Evolutionary conservation across 37 sponge, comb jelly and placozoan genomes (phyloP).

Genomic region (Diacarnus erythraeanus): DNA sequence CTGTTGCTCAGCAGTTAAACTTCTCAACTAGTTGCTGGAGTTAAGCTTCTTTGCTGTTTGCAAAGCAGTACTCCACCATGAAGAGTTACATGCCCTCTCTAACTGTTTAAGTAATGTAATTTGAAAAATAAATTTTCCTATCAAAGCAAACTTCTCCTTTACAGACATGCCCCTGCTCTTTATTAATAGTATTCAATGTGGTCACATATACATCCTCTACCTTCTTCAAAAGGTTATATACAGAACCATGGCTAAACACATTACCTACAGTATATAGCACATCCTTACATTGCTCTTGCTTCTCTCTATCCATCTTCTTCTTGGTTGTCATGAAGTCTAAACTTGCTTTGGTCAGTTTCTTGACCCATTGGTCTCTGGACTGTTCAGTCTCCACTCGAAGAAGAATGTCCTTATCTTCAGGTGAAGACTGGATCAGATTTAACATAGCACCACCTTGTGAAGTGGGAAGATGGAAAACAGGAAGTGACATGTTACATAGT

Average conservation of each 20-base stretch:
- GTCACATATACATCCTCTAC: background rate
- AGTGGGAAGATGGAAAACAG: background rate
- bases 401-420: conserved; percentile 71
- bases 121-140: too few species aligned
- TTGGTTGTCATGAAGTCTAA: conserved; percentile 49
- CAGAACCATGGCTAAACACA: too few species aligned
- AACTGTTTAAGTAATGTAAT: too few species aligned
- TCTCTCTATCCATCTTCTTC: conserved; percentile 38
- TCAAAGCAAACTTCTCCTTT: too few species aligned
- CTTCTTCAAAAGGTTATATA: background rate
- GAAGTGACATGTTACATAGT: too few species aligned
- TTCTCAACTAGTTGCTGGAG: too few species aligned
- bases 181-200: background rate
- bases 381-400: conserved; percentile 54
- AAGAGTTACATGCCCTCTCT: too few species aligned
- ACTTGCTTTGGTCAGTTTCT: conserved; percentile 42
- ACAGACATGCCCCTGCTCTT: too few species aligned
- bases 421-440: background rate
- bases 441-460: conserved; percentile 26
- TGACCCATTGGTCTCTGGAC: conserved; percentile 58
- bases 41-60: too few species aligned
- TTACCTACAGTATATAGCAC: too few species aligned
- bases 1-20: too few species aligned
- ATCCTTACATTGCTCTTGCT: conserved; percentile 23
- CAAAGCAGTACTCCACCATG: too few species aligned